These are phyloP conservation scores for Lepidochrysops patricia DNA, from an alignment of 2,888 invertebrate genomes.

Conservation along the genomic window DNA sequence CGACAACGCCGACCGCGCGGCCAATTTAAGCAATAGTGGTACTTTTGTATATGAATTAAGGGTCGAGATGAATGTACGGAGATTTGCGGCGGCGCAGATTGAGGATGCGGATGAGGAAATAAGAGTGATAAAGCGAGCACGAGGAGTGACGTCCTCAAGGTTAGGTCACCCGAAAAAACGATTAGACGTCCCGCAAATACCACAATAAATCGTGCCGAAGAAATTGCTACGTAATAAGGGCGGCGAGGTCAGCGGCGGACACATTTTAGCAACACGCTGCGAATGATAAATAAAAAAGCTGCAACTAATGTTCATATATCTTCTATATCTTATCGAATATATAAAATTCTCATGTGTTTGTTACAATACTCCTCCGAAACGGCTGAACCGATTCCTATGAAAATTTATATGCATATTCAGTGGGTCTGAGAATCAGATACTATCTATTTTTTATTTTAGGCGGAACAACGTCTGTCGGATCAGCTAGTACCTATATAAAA, in stretches of 20 bases:
- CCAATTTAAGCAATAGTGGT: slow-evolving; percentile 23
- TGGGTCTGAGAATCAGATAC: too few species aligned
- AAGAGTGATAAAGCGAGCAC: slow-evolving; percentile 44
- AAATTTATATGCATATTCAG: too few species aligned
- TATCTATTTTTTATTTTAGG: too few species aligned
- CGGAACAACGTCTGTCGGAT: too few species aligned
- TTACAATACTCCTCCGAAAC: too few species aligned
- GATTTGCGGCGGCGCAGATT: slow-evolving; percentile 32
- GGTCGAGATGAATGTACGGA: slow-evolving; percentile 24
- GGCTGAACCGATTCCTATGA: too few species aligned
- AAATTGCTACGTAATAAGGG: slow-evolving; percentile 22
- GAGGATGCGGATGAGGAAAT: slow-evolving; percentile 36
- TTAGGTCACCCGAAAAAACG: slow-evolving; percentile 25
- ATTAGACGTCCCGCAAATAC: slow-evolving; percentile 24
- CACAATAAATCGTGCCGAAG: slow-evolving; percentile 23
- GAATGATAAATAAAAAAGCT: neutral
- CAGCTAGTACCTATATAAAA: too few species aligned
- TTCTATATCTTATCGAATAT: too few species aligned
- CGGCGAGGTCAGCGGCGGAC: neutral
- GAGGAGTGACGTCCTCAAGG: slow-evolving; percentile 27
- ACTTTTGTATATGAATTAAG: slow-evolving; percentile 24
- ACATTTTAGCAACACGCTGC: neutral
- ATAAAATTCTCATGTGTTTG: too few species aligned
- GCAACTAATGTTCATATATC: neutral
- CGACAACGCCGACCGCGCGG: slow-evolving; percentile 12